Percentiles rank a stretch among this genome's conserved stretches.
Conservation (phyloP, 2,888 invertebrate species). For the Thymelicus acteon region DNA sequence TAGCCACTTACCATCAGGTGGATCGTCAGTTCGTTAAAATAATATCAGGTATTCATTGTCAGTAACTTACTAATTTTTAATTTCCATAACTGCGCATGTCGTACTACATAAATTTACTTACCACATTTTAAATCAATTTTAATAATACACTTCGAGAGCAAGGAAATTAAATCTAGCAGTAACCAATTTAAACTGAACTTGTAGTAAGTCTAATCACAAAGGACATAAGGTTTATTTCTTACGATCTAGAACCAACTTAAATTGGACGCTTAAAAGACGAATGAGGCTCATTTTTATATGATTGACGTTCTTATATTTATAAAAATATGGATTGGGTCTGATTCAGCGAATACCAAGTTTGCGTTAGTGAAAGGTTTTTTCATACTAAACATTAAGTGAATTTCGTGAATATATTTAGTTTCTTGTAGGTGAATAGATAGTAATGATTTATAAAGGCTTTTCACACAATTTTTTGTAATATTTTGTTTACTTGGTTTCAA, state of each 20-base stretch:
- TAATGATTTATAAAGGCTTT: too few relatives aligned
- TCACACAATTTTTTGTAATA: too few relatives aligned
- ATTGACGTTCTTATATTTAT: constrained; percentile 29
- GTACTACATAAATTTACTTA: not conserved
- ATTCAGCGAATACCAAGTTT: constrained; percentile 20
- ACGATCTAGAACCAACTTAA: not conserved
- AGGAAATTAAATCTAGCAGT: constrained; percentile 13
- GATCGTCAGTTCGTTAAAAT: too few relatives aligned
- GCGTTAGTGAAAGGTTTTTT: constrained; percentile 8
- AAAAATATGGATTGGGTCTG: constrained; percentile 23
- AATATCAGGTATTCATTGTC: too few relatives aligned
- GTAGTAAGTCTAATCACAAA: not conserved
- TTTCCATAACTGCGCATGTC: not conserved
- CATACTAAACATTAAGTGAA: constrained; percentile 3
- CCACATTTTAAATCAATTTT: constrained; percentile 12
- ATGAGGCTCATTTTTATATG: constrained; percentile 23
- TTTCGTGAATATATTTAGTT: not conserved
- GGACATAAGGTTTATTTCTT: constrained; percentile 6
- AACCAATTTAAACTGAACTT: constrained; percentile 34
- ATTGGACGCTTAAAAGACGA: constrained; percentile 21
- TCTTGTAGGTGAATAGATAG: not conserved
- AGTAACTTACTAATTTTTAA: not conserved
- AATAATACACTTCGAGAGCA: constrained; percentile 12
- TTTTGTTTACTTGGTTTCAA: too few relatives aligned
- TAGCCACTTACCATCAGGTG: too few relatives aligned